phyloP scores from a whole-genome alignment of 2,797 vertebrate genomes.

The Mus spretus region DNA sequence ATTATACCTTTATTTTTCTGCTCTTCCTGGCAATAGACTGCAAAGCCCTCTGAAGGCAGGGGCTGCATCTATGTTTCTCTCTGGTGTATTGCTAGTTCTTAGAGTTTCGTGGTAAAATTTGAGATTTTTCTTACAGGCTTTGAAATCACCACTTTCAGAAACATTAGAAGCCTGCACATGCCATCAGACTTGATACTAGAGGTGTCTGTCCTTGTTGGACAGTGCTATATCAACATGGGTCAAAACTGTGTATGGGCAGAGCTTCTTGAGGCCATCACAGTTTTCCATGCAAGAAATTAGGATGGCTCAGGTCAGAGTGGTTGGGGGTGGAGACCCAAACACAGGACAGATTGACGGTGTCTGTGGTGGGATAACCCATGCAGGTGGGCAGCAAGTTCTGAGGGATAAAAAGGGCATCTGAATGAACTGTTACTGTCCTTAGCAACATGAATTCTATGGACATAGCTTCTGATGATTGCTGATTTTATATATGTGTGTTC shows the following conservation, averaged over 20 bases:
- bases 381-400: not conserved
- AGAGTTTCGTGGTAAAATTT: not conserved
- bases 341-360: not conserved
- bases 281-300: not conserved
- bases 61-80: not conserved
- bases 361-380: not conserved
- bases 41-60: not conserved
- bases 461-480: slow-evolving; percentile 33
- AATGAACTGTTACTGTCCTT: not conserved
- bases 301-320: not conserved
- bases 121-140: not conserved
- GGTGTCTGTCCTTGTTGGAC: not conserved
- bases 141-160: not conserved
- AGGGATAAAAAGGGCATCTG: not conserved
- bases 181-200: not conserved
- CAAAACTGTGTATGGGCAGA: not conserved
- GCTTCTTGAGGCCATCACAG: not conserved
- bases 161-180: not conserved
- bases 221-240: not conserved
- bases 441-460: not conserved
- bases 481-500: not conserved
- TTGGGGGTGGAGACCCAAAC: not conserved
- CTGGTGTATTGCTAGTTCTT: not conserved
- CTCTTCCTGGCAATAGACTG: not conserved
- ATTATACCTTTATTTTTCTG: not conserved